These are phyloP conservation scores for Delichon dasypus DNA, from an alignment of 2,797 vertebrate genomes.

Conservation along the genomic window DNA sequence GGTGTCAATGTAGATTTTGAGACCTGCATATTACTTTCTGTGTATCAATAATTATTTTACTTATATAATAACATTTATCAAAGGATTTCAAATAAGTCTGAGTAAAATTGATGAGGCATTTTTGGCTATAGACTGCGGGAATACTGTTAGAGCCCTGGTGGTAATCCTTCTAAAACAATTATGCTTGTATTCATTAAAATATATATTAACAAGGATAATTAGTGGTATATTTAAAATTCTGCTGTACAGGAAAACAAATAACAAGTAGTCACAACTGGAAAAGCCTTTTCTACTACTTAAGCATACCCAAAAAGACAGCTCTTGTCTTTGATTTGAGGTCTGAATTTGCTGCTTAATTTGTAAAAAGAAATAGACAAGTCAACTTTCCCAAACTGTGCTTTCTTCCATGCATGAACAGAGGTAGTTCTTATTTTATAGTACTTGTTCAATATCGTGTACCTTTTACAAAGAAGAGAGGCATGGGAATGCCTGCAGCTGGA, in stretches of 20 bases:
- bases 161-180: neutral
- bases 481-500: neutral
- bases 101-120: neutral
- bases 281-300: neutral
- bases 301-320: neutral
- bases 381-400: neutral
- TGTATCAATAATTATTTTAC: neutral
- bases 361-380: neutral
- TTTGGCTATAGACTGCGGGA: neutral
- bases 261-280: neutral
- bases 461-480: accelerated
- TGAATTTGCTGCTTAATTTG: neutral
- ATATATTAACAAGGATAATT: neutral
- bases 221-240: neutral
- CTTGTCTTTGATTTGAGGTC: neutral
- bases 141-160: neutral
- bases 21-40: neutral
- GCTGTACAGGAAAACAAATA: neutral
- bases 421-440: neutral
- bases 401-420: neutral
- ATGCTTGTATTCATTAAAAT: neutral
- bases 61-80: neutral
- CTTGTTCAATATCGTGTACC: neutral
- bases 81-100: neutral
- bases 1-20: neutral